Conservation (phyloP, 2,113 vertebrate species). For the Propithecus coquereli region DNA sequence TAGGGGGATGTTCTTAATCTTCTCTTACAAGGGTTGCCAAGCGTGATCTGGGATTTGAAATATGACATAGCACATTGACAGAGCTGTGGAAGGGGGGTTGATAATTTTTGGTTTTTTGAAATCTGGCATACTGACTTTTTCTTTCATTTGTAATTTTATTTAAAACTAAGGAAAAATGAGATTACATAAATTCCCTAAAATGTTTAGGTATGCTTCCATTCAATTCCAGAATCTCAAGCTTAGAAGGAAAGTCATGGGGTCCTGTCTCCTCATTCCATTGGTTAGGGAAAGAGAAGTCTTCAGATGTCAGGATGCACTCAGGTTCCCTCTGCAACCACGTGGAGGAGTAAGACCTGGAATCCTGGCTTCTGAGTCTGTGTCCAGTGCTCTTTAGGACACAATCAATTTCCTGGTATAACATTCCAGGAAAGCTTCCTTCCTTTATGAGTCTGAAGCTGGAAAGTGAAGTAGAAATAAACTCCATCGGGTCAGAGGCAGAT, state of each 20-base stretch:
- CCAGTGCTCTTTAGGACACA: neutral
- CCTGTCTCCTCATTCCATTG: neutral
- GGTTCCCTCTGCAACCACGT: neutral
- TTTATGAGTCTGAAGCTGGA: neutral
- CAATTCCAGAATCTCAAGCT: neutral
- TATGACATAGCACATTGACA: neutral
- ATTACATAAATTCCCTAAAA: neutral
- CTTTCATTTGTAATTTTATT: constrained; percentile 25
- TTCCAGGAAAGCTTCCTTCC: neutral
- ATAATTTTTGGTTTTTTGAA: constrained; percentile 33
- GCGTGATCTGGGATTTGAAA: constrained; percentile 53
- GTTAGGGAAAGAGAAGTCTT: neutral
- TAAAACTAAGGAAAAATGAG: constrained; percentile 24
- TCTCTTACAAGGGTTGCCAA: constrained; percentile 36
- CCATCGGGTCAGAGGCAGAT: neutral
- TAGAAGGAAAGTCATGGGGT: neutral
- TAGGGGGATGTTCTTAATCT: constrained; percentile 30
- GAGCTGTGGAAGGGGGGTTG: neutral
- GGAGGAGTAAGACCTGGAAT: neutral
- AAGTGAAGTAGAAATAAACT: neutral
- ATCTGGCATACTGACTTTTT: neutral
- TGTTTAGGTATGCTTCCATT: neutral
- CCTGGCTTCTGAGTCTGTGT: neutral
- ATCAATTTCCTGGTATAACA: neutral
- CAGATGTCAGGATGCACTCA: neutral